Conservation (phyloP, 2,113 vertebrate species). For the Sporophila hypoxantha region DNA sequence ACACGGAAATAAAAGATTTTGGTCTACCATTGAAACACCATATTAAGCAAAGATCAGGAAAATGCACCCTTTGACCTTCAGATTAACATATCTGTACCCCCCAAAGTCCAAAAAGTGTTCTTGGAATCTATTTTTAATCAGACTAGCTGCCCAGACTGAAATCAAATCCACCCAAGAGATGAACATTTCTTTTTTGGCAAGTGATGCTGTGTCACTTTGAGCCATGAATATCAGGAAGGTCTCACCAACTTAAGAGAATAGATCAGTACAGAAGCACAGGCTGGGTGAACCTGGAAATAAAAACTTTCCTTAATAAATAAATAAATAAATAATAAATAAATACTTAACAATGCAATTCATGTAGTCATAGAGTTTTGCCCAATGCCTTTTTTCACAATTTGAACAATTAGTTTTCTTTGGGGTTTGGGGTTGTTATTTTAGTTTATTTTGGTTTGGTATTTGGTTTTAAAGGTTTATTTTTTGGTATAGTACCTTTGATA, state of each 20-base stretch:
- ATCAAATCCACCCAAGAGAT: background rate
- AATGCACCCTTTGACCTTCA: background rate
- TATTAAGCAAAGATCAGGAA: background rate
- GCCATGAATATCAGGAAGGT: background rate
- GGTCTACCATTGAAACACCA: background rate
- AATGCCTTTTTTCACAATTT: background rate
- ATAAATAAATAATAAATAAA: background rate
- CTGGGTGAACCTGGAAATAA: background rate
- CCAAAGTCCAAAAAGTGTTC: background rate
- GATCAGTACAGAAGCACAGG: background rate
- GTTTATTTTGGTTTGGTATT: background rate
- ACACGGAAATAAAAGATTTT: background rate
- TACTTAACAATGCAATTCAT: no score
- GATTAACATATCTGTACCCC: background rate
- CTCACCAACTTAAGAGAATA: background rate
- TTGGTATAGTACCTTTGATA: background rate
- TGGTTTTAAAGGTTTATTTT: background rate
- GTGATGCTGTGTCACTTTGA: background rate
- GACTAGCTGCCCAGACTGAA: background rate
- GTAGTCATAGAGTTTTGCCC: background rate
- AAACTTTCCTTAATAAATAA: background rate
- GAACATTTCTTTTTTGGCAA: background rate
- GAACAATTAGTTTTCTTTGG: background rate
- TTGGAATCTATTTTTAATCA: constrained; percentile 1
- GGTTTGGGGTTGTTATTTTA: background rate